These are phyloP conservation scores for Drosophila cracens DNA, from an alignment of 2,888 invertebrate species.

Conservation along the genomic window DNA sequence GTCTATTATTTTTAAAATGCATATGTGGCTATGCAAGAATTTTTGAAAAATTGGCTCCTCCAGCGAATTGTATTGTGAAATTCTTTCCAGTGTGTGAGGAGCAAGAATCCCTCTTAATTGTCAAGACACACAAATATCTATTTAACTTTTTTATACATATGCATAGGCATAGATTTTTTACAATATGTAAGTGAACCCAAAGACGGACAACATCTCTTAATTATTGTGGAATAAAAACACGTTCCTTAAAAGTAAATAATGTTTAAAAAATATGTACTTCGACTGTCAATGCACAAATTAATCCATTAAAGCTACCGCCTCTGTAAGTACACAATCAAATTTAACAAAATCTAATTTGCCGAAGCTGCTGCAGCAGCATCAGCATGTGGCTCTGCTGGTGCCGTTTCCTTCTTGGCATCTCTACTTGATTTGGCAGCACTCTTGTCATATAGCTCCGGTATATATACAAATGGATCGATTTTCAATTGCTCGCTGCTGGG, in stretches of 20 bases:
- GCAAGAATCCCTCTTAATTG: slow-evolving; percentile 2
- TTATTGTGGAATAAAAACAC: slow-evolving; percentile 24
- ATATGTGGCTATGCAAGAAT: neutral
- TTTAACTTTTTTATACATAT: slow-evolving; percentile 16
- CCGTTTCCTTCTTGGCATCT: slow-evolving; percentile 40
- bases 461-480: slow-evolving; percentile 88
- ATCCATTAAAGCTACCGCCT: slow-evolving; percentile 43
- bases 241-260: slow-evolving; percentile 19
- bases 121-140: slow-evolving; percentile 28
- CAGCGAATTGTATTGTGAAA: slow-evolving; percentile 13
- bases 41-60: neutral
- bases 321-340: slow-evolving; percentile 42
- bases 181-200: slow-evolving; percentile 36
- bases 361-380: slow-evolving; percentile 45
- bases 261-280: slow-evolving; percentile 44
- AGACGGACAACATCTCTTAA: slow-evolving; percentile 26
- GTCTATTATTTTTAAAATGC: slow-evolving; percentile 2
- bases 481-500: slow-evolving; percentile 89
- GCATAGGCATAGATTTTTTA: slow-evolving; percentile 14
- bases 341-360: slow-evolving; percentile 47
- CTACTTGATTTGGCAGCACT: slow-evolving; percentile 39
- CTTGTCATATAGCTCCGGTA: slow-evolving; percentile 81
- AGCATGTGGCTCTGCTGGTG: slow-evolving; percentile 18
- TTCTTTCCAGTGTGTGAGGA: slow-evolving; percentile 9
- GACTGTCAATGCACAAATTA: slow-evolving; percentile 49